phyloP scores from a whole-genome alignment of 2,888 invertebrate genomes.

The Agrochola lychnidis region DNA sequence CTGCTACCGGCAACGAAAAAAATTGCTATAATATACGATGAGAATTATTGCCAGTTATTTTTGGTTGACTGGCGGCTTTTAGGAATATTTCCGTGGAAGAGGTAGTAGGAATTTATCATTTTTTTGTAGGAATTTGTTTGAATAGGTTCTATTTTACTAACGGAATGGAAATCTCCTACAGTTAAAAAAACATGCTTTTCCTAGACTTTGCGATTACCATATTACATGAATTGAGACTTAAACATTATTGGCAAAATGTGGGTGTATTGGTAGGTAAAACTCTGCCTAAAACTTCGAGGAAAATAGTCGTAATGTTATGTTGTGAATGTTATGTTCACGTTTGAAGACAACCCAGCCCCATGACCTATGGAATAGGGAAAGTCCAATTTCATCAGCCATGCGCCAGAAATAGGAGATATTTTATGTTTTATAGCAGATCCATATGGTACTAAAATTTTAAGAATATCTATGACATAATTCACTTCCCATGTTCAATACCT shows the following conservation, averaged over 20 bases:
- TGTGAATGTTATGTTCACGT: background rate
- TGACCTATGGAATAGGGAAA: background rate
- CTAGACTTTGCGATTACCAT: background rate
- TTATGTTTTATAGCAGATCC: background rate
- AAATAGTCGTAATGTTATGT: background rate
- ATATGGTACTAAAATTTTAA: background rate
- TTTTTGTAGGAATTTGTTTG: background rate
- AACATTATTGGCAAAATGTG: background rate
- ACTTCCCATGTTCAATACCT: no score
- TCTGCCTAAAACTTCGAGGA: no score
- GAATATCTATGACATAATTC: no score
- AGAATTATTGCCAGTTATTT: conserved; percentile 49
- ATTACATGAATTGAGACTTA: background rate
- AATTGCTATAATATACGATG: conserved; percentile 48
- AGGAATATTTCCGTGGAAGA: conserved; percentile 20
- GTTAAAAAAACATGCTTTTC: background rate
- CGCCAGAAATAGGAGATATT: background rate
- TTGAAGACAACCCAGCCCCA: no score
- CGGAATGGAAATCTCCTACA: background rate
- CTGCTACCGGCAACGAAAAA: conserved; percentile 64
- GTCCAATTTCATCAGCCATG: background rate
- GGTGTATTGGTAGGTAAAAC: no score
- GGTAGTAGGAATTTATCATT: background rate
- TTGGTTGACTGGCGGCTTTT: conserved; percentile 30
- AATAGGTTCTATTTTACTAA: background rate